These are phyloP conservation scores for Sinocyclocheilus anshuiensis DNA, from an alignment of 2,113 vertebrate genomes.

Conservation along the genomic window DNA sequence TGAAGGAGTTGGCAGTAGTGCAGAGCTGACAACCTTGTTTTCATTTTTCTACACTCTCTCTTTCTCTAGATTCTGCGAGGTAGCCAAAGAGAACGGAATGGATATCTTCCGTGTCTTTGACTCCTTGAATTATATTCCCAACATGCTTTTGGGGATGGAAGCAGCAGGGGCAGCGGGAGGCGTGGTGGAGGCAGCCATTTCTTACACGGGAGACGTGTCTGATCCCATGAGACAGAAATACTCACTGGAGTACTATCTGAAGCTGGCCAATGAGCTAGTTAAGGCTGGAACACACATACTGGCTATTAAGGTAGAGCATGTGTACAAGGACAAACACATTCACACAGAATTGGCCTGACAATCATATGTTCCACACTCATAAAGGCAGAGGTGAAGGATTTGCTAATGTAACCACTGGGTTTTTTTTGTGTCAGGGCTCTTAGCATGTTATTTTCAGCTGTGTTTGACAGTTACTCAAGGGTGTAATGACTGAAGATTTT, in stretches of 20 bases:
- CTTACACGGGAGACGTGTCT: slow-evolving; percentile 90
- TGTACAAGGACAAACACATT: background rate
- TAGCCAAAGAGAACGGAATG: slow-evolving; percentile 95
- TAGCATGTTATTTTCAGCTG: slow-evolving; percentile 14
- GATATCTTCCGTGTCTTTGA: slow-evolving; percentile 94
- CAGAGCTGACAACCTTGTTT: background rate
- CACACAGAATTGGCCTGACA: background rate
- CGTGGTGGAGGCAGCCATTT: slow-evolving; percentile 91
- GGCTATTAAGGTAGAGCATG: slow-evolving; percentile 83
- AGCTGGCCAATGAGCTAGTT: slow-evolving; percentile 85
- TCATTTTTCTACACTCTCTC: background rate
- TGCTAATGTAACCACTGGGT: background rate
- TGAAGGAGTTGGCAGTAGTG: background rate
- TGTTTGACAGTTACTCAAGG: slow-evolving; percentile 2
- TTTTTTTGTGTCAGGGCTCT: background rate
- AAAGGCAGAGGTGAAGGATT: background rate
- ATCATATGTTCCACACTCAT: background rate
- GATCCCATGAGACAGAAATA: slow-evolving; percentile 90
- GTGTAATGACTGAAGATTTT: background rate
- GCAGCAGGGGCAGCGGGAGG: slow-evolving; percentile 84
- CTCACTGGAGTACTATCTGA: slow-evolving; percentile 85
- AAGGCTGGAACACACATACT: slow-evolving; percentile 90
- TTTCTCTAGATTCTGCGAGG: slow-evolving; percentile 85
- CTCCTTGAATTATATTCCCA: slow-evolving; percentile 92
- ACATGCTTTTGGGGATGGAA: slow-evolving; percentile 94